Evolutionary conservation across 2,888 invertebrate species (phyloP).

Genomic region (Caenorhabditis becei): DNA sequence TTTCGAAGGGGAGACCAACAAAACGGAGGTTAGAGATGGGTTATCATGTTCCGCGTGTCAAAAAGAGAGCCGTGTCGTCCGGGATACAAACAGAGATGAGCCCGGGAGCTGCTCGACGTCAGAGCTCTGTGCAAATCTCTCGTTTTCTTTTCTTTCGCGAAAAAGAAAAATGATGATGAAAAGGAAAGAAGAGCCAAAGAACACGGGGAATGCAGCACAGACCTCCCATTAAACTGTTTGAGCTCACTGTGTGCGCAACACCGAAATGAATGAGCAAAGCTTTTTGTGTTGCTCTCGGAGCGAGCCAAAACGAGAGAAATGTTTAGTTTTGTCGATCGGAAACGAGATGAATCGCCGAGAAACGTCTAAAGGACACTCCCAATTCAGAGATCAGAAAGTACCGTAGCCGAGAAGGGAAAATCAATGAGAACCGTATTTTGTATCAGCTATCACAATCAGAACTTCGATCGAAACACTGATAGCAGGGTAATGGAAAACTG

Average conservation of each 20-base stretch:
- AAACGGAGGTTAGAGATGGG: not conserved
- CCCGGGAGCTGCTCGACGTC: not conserved
- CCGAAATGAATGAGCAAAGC: not conserved
- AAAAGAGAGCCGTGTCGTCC: not conserved
- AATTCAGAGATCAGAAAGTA: too few relatives aligned
- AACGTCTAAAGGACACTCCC: not conserved
- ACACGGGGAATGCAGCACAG: not conserved
- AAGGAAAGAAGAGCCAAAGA: not conserved
- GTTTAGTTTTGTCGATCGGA: not conserved
- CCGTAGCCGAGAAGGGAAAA: too few relatives aligned
- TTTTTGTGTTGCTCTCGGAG: not conserved
- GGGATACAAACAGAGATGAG: not conserved
- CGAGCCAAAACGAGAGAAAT: not conserved
- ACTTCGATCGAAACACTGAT: too few relatives aligned
- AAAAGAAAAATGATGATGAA: slow-evolving; percentile 10
- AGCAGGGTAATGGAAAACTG: too few relatives aligned
- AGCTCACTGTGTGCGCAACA: slow-evolving; percentile 11
- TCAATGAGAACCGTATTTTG: too few relatives aligned
- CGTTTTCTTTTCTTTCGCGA: not conserved
- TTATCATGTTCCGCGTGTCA: not conserved
- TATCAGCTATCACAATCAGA: too few relatives aligned
- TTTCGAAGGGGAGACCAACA: not conserved
- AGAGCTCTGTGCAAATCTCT: slow-evolving; percentile 2
- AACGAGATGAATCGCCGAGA: not conserved
- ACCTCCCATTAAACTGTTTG: slow-evolving; percentile 29